Evolutionary conservation across 1,140 invertebrate genomes (phyloP).

Genomic region (Drusus annulatus): DNA sequence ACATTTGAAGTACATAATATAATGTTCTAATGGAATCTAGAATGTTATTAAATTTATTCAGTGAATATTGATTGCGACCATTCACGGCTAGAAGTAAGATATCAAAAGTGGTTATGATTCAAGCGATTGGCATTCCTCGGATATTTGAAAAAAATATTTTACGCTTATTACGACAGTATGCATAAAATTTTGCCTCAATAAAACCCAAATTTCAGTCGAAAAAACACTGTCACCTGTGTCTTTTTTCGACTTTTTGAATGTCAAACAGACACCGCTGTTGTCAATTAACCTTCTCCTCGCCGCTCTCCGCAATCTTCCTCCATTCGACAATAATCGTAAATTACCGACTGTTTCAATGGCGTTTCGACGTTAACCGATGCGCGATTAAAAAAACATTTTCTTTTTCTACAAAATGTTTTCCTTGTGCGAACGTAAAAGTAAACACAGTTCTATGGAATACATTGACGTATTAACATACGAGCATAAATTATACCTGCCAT

Average conservation of each 20-base stretch:
- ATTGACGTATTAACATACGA: constrained; percentile 19
- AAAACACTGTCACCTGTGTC: constrained; percentile 16
- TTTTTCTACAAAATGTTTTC: constrained; percentile 50
- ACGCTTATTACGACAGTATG: no score
- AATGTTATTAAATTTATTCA: no score
- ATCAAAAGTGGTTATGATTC: no score
- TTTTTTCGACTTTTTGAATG: constrained; percentile 53
- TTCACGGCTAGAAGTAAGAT: no score
- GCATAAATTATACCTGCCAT: constrained; percentile 30
- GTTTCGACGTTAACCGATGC: constrained; percentile 48
- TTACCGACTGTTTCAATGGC: constrained; percentile 54
- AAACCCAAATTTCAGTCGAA: constrained; percentile 4
- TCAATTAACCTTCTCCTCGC: constrained; percentile 55
- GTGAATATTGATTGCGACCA: no score
- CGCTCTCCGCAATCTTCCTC: constrained; percentile 30
- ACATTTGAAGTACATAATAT: no score
- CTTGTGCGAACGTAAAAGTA: constrained; percentile 32
- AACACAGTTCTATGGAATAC: constrained; percentile 30
- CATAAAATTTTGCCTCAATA: constrained; percentile 6
- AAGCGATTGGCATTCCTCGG: no score
- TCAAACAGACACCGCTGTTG: constrained; percentile 54
- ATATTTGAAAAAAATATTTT: no score
- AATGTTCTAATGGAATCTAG: no score
- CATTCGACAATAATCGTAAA: constrained; percentile 57
- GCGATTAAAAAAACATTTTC: constrained; percentile 47